These are phyloP conservation scores for Anthoptus insignis DNA, from an alignment of 2,888 invertebrate species.

Conservation along the genomic window DNA sequence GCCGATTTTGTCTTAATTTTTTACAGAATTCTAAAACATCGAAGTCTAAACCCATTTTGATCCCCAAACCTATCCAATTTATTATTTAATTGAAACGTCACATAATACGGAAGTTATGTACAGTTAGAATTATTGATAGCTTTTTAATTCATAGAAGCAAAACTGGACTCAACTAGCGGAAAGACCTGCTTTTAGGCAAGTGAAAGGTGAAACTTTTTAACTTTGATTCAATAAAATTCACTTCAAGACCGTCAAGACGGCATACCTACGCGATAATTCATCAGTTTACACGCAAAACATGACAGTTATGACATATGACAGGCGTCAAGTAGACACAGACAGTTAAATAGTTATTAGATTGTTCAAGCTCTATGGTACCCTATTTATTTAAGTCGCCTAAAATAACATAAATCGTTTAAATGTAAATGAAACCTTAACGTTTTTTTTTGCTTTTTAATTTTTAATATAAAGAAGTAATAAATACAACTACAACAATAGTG, in stretches of 20 bases:
- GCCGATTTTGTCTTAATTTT: constrained; percentile 92
- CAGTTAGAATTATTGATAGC: neutral
- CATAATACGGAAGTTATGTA: constrained; percentile 4
- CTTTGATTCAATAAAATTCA: constrained; percentile 9
- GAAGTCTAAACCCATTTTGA: constrained; percentile 93
- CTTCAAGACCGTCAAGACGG: no score
- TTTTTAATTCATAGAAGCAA: neutral
- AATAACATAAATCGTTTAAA: no score
- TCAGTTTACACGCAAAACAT: constrained; percentile 11
- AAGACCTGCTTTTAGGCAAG: constrained; percentile 48
- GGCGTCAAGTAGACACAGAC: no score
- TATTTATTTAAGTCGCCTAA: no score
- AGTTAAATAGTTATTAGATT: no score
- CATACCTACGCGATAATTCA: constrained; percentile 25
- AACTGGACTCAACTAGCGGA: constrained; percentile 16
- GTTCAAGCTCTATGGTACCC: no score
- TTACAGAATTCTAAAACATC: constrained; percentile 95
- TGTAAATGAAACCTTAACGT: no score
- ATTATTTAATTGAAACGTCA: constrained; percentile 21
- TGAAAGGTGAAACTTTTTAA: constrained; percentile 53
- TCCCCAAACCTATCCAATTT: constrained; percentile 19
- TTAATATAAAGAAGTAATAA: no score
- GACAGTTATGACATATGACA: no score
- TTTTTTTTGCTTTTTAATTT: no score
- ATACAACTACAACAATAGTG: no score